Percentiles rank a stretch among this genome's conserved stretches.
phyloP scores from a whole-genome alignment of 2,888 invertebrate genomes.

The Pherbina coryleti region DNA sequence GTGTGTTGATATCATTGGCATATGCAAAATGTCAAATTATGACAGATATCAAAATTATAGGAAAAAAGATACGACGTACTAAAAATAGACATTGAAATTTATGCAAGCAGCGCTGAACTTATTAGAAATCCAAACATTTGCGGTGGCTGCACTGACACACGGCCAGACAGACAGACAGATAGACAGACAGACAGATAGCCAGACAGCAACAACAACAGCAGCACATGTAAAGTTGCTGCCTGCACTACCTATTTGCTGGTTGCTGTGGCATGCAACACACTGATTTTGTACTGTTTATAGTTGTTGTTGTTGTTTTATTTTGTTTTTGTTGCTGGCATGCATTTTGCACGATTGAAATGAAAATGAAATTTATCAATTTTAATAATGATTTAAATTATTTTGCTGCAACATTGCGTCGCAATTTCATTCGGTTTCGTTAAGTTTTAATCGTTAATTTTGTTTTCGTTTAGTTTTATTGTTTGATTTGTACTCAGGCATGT shows the following conservation, averaged over 20 bases:
- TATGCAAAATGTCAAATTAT: constrained; percentile 15
- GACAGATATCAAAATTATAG: constrained; percentile 8
- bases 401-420: not conserved
- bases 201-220: not conserved
- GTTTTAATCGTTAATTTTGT: not conserved
- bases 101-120: not conserved
- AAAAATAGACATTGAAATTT: not conserved
- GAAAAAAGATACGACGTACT: not conserved
- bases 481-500: not conserved
- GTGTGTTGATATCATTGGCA: not conserved
- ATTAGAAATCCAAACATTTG: not conserved
- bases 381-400: constrained; percentile 51
- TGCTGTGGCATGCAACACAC: not conserved
- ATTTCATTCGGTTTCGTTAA: not conserved
- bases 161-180: not conserved
- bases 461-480: not conserved
- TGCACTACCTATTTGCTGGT: not conserved
- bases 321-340: constrained; percentile 5
- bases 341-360: constrained; percentile 48
- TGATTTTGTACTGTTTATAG: constrained; percentile 39
- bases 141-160: not conserved
- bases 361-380: constrained; percentile 52
- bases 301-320: constrained; percentile 22
- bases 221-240: not conserved
- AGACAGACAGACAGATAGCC: not conserved